Base-by-base conservation (phyloP, 2,113 vertebrate genomes). In the Takifugu flavidus region DNA sequence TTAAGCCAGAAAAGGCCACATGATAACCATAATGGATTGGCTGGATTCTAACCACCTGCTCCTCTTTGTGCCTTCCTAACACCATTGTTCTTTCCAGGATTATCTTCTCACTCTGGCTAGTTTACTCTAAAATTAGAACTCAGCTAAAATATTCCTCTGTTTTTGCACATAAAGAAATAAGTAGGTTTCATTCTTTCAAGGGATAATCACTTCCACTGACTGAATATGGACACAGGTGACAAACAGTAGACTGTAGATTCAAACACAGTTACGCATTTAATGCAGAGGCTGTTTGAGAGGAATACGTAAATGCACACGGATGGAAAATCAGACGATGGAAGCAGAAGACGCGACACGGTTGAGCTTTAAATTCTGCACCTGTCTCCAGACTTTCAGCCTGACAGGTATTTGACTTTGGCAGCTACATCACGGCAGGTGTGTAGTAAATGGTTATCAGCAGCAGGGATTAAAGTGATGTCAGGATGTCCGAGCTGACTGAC, bases 221-320 rank as follows among this genome's bases (percentile, higher is more conserved):
- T 67, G 78, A 82, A 76, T 86, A 83, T 83, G 20, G 20, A 20
- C 20, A 20, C 20, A 20, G 20, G 20, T 73, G 79, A 79, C 82
- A 80, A 78, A 78, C 73, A 44, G 73, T 64, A 62, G 74, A 61
- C 5, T 75, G 67, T 83, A 59, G 77, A 81, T 84, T 84, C 74
- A 83, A 47, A 78, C 80, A 70, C n/a, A n/a, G 45, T 15, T 47
- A 47, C 45, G 14, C 15, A 39, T 39, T 39, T 39, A 39, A 39
- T 10, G 3, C 34, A 39, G 34, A 39, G 11, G 29, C 7, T 39
- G 11, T 11, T 39, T 10, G 34, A 10, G 7, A 11, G 34, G 34
- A 39, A 39, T 2, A 39, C 2, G 11, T 6, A 47, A 47, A 47
- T 47, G 13, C 45, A 47, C 15, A 12, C 14, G 0, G 34, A 6